Percentiles rank a stretch among this genome's conserved stretches.
Conservation (phyloP, 2,888 invertebrate species). For the Clitarchus hookeri region DNA sequence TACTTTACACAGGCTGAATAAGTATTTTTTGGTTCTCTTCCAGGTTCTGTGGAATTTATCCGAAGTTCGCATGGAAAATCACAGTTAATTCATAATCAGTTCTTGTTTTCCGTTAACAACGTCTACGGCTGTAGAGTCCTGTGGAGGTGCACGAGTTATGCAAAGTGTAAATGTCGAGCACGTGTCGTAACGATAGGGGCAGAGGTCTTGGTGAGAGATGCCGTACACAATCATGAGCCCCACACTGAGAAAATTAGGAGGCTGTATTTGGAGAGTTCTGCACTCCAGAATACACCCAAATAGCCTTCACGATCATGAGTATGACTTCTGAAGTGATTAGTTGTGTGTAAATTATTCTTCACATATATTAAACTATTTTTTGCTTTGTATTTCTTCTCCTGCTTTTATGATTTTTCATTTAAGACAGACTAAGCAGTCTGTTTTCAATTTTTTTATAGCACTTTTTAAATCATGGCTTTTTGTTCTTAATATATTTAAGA, state of each 20-base stretch:
- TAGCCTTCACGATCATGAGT: too few species aligned
- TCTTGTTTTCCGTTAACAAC: background rate
- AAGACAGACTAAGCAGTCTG: too few species aligned
- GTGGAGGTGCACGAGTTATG: slow-evolving; percentile 3
- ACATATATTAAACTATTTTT: too few species aligned
- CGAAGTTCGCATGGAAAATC: background rate
- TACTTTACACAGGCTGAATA: background rate
- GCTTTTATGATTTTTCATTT: too few species aligned
- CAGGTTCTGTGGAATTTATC: slow-evolving; percentile 1
- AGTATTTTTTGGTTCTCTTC: background rate
- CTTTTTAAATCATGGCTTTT: too few species aligned
- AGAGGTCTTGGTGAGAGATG: background rate
- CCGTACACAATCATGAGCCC: background rate
- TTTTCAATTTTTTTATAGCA: too few species aligned
- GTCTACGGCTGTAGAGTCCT: background rate
- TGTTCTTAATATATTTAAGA: too few species aligned
- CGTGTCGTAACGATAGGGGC: background rate
- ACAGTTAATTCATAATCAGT: slow-evolving; percentile 8
- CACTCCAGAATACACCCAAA: background rate
- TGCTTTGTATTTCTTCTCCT: too few species aligned
- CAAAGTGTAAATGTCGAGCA: background rate
- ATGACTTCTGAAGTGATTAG: too few species aligned
- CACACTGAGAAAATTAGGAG: background rate
- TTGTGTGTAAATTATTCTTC: too few species aligned
- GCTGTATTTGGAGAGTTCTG: background rate